A percentile compares a stretch with the other conserved stretches of the same genome.
phyloP scores from a whole-genome alignment of 1,140 invertebrate genomes.

The Pogonomyrmex californicus region DNA sequence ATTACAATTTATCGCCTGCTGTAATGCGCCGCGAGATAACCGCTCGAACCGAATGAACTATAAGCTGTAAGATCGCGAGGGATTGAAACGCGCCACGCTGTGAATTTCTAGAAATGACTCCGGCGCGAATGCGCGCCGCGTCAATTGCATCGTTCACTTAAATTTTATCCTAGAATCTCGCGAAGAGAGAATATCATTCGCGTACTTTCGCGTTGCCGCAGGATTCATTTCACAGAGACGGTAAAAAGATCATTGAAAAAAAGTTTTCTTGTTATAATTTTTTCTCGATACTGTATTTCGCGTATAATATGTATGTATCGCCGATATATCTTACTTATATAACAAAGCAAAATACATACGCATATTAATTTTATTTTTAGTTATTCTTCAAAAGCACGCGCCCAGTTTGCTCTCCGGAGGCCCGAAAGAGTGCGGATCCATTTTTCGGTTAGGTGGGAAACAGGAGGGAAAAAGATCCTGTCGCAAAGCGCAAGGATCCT shows the following conservation, averaged over 20 bases:
- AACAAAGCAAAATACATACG: neutral
- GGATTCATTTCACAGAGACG: neutral
- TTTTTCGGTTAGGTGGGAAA: constrained; percentile 29
- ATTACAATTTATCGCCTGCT: constrained; percentile 69
- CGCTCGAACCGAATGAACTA: constrained; percentile 38
- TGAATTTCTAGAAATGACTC: neutral
- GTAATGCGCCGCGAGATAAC: constrained; percentile 67
- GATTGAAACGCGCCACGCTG: constrained; percentile 16
- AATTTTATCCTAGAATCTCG: neutral
- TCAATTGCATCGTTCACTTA: neutral
- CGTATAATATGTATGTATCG: no score
- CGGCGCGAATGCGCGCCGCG: neutral
- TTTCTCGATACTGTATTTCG: neutral
- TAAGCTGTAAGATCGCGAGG: constrained; percentile 4
- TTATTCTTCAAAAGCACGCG: neutral
- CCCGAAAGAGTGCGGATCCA: neutral
- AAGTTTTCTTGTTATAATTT: neutral
- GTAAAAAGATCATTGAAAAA: neutral
- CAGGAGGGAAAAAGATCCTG: neutral
- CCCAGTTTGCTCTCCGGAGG: neutral
- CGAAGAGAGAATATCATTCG: neutral
- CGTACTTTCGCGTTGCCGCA: no score
- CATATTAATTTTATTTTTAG: neutral
- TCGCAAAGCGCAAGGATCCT: constrained; percentile 17
- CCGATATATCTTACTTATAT: neutral